Evolutionary conservation across 2,797 vertebrate genomes (phyloP).

Genomic region (Nasua narica): DNA sequence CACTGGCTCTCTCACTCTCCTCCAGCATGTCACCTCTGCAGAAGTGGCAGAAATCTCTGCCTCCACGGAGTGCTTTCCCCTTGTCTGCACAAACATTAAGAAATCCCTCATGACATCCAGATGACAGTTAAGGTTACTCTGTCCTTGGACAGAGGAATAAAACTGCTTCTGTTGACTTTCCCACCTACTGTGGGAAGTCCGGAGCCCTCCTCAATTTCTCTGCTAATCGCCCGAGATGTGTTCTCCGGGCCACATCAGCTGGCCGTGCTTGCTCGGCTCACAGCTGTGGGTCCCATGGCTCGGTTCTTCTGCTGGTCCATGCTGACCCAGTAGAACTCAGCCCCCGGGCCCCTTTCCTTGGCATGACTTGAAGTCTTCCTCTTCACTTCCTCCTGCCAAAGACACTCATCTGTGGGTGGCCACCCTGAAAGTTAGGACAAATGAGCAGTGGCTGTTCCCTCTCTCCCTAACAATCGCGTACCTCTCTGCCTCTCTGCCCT

Average conservation of each 20-base stretch:
- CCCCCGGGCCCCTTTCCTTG: no score
- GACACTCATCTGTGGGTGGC: rapidly evolving
- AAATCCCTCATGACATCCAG: background rate
- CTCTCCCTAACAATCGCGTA: no score
- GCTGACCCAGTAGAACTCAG: background rate
- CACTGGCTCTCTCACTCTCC: background rate
- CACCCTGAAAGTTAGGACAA: rapidly evolving
- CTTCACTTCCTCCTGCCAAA: background rate
- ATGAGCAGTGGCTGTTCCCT: no score
- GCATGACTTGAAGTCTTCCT: background rate
- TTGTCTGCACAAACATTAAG: background rate
- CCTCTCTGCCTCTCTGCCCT: no score
- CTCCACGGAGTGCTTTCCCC: no score
- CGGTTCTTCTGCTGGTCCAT: background rate
- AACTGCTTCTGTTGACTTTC: background rate
- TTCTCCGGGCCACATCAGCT: background rate
- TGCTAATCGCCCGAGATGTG: background rate
- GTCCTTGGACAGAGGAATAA: background rate
- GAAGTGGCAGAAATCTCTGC: background rate
- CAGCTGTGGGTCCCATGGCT: background rate
- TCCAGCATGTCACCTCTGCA: background rate
- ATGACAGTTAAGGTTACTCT: background rate
- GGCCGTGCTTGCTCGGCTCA: background rate
- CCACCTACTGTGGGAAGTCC: background rate
- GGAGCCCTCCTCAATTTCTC: background rate